Base-by-base conservation (phyloP, 64 coral and sea anemone species). In the Astreopora myriophthalma region DNA sequence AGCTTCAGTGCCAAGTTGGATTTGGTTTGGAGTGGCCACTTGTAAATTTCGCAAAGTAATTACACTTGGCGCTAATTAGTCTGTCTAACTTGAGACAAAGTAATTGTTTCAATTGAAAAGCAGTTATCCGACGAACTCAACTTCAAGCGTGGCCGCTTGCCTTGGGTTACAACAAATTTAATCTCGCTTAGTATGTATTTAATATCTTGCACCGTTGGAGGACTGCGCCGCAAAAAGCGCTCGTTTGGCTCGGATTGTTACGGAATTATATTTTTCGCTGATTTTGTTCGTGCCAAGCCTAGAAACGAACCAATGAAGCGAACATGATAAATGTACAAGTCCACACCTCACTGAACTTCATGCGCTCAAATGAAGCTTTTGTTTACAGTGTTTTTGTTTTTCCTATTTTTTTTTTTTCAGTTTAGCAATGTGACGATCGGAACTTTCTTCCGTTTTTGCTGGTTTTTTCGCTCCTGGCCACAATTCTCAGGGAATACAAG, bases 31-130 rank as follows among this genome's bases (percentile, higher is more conserved):
- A 83, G 55, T 83, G 52, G 34, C 35, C 79, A 37, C 20, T 83
- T 26, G 38, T 64, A 37, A n/a, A 64, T 65, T 63, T 83, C 22
- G 12, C 22, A 20, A 38, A 83, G 29, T 83, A 83, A 83, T 83
- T 64, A 83, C 48, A 24, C 30, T 64, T 83, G 55, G 34, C 57
- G 58, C 52, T 83, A 83, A 83, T 83, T 83, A 64, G 79, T 65
- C 55, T 83, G 55, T 63, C 79, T 83, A 61, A 80, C 55, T 22
- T 61, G 55, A 60, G 55, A 83, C 52, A 83, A 83, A 64, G 3
- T 83, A 83, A 83, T 83, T 65, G 79, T 83, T 83, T 63, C 79
- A 65, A 83, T 83, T 83, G 79, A 64, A 65, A 83, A 65, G 37
- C 57, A 36, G 38, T 83, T 83, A 63, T 83, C 79, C 29, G 22